These are phyloP conservation scores for Lutjanus erythropterus DNA, from an alignment of 2,113 vertebrate genomes.

Conservation along the genomic window DNA sequence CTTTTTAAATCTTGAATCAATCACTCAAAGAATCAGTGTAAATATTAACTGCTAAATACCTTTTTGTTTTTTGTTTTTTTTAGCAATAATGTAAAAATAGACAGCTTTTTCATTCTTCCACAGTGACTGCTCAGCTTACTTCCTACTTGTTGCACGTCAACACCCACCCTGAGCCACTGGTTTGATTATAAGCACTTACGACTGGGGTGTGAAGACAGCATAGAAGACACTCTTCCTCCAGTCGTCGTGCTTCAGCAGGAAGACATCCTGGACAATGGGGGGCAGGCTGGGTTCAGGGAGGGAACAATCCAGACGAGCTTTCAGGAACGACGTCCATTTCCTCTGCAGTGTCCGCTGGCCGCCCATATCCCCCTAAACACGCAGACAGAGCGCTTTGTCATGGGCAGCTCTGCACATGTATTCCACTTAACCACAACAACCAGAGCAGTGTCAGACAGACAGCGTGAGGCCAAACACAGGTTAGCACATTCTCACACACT, in stretches of 20 bases:
- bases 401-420: background rate
- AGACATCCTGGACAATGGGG: constrained; percentile 86
- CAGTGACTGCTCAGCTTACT: background rate
- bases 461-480: background rate
- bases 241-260: constrained; percentile 80
- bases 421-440: constrained; percentile 16
- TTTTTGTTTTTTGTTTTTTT: background rate
- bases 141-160: background rate
- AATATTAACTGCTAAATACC: background rate
- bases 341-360: constrained; percentile 84
- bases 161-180: background rate
- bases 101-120: background rate
- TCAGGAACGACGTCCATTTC: constrained; percentile 87
- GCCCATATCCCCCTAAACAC: constrained; percentile 84
- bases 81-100: background rate
- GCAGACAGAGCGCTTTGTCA: constrained; percentile 27
- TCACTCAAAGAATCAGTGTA: constrained; percentile 1
- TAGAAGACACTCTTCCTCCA: constrained; percentile 86
- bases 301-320: constrained; percentile 85
- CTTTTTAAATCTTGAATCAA: background rate
- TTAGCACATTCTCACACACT: background rate
- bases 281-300: constrained; percentile 82
- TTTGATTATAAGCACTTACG: constrained; percentile 75
- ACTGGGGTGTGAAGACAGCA: constrained; percentile 83
- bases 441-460: background rate